phyloP scores from a whole-genome alignment of 2,888 invertebrate genomes.

The Parnassius glacialis region DNA sequence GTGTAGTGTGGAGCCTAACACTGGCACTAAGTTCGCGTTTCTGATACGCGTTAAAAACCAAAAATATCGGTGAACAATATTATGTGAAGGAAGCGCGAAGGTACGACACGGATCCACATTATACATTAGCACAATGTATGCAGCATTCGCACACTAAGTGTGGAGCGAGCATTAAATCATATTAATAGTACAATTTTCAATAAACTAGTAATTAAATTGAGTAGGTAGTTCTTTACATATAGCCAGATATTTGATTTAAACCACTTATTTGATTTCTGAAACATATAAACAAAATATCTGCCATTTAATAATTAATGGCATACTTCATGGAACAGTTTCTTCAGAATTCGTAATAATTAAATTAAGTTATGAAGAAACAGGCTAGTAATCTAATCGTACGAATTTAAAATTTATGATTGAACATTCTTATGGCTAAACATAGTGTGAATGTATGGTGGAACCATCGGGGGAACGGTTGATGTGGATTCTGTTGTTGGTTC shows the following conservation, averaged over 20 bases:
- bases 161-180: no score
- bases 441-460: constrained; percentile 67
- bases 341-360: not conserved
- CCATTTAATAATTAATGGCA: not conserved
- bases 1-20: no score
- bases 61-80: no score
- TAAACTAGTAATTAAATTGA: no score
- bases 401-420: constrained; percentile 46
- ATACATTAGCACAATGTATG: no score
- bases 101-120: no score
- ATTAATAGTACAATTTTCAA: no score
- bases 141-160: no score
- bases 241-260: not conserved
- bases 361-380: constrained; percentile 1
- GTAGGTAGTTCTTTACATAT: not conserved
- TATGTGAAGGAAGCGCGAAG: no score
- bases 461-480: constrained; percentile 62
- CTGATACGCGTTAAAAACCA: no score
- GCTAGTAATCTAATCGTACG: constrained; percentile 8
- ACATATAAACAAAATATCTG: not conserved
- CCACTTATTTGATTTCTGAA: not conserved
- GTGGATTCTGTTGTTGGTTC: constrained; percentile 55
- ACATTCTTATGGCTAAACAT: constrained; percentile 73
- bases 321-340: not conserved
- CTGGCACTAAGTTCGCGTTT: no score